These are phyloP conservation scores for Rhinoraja longicauda DNA, from an alignment of 2,797 vertebrate genomes.

Conservation along the genomic window DNA sequence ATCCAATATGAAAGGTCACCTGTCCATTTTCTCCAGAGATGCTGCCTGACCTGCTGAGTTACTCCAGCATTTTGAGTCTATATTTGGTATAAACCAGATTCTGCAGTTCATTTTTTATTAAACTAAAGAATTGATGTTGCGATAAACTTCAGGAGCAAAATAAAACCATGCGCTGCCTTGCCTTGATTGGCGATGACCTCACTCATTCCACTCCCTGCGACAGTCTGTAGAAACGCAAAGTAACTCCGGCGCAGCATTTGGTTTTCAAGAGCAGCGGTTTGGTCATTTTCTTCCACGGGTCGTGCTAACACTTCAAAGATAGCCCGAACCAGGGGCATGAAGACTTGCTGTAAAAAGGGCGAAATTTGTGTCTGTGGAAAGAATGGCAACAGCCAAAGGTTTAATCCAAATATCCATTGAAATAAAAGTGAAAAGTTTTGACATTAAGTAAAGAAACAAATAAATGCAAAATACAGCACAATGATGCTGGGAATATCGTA, in stretches of 20 bases:
- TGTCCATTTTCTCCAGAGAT: too few species aligned
- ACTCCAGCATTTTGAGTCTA: too few species aligned
- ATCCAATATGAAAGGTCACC: too few species aligned
- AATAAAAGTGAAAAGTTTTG: not conserved
- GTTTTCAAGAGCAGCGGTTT: conserved; percentile 89
- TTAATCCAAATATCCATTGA: not conserved
- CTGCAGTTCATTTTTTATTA: too few species aligned
- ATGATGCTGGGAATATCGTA: too few species aligned
- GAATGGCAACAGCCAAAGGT: not conserved
- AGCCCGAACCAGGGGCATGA: conserved; percentile 89
- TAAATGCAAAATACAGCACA: not conserved
- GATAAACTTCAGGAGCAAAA: not conserved
- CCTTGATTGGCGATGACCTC: conserved; percentile 94
- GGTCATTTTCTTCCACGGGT: conserved; percentile 92
- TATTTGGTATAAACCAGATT: too few species aligned
- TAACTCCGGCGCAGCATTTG: conserved; percentile 94
- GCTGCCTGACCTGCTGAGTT: too few species aligned
- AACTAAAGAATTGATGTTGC: too few species aligned
- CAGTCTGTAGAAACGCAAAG: conserved; percentile 87
- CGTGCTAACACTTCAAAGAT: conserved; percentile 87
- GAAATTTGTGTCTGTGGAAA: conserved; percentile 78
- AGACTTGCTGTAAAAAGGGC: conserved; percentile 93
- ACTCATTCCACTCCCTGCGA: conserved; percentile 88
- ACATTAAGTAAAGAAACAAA: not conserved
- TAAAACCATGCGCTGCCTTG: conserved; percentile 45